phyloP scores from a whole-genome alignment of 2,797 vertebrate genomes.

The Protosalanx chinensis region DNA sequence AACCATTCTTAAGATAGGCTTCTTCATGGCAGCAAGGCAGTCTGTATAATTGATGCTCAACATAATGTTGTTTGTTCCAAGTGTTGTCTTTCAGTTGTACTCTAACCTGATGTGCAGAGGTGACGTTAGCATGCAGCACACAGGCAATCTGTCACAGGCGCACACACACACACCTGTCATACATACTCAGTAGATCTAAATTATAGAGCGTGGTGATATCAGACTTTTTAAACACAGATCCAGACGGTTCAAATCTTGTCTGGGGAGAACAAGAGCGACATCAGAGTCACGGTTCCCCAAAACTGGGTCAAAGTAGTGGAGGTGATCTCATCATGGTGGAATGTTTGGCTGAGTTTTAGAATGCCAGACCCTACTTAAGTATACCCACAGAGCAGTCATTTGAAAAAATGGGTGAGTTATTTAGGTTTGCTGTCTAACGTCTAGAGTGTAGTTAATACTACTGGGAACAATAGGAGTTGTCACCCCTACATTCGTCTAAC shows the following conservation, averaged over 20 bases:
- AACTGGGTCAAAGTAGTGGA: constrained; percentile 42
- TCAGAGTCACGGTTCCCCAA: constrained; percentile 24
- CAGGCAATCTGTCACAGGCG: neutral
- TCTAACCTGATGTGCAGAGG: no score
- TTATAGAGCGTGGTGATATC: constrained; percentile 62
- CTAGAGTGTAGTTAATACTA: no score
- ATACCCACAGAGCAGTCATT: neutral
- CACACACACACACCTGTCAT: neutral
- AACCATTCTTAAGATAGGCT: neutral
- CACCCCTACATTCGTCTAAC: no score
- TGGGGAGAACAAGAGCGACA: constrained; percentile 33
- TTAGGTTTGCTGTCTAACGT: no score
- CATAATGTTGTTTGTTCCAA: no score
- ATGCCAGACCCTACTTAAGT: constrained; percentile 14
- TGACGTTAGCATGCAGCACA: no score
- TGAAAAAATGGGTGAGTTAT: neutral
- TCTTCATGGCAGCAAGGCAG: no score
- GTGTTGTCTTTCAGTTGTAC: no score
- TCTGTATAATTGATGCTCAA: no score
- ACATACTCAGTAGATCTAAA: constrained; percentile 32
- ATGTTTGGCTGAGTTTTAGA: no score
- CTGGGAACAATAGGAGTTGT: neutral
- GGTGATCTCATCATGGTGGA: constrained; percentile 8
- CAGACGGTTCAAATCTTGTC: constrained; percentile 24
- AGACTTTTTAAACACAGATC: constrained; percentile 54